phyloP scores from a whole-genome alignment of 1,140 invertebrate genomes.

The Acromyrmex charruanus region DNA sequence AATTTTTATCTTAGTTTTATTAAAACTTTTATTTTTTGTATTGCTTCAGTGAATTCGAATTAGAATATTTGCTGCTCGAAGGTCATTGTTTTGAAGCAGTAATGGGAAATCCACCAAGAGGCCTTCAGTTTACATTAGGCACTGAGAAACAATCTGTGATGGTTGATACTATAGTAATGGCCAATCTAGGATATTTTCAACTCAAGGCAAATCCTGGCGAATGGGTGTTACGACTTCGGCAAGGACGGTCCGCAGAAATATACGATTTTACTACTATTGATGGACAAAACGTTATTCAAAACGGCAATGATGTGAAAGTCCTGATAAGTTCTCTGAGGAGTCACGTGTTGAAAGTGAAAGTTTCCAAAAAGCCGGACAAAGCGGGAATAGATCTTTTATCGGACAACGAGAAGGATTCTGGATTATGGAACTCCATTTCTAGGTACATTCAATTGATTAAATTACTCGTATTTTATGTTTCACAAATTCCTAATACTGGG shows the following conservation, averaged over 20 bases:
- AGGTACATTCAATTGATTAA: constrained; percentile 87
- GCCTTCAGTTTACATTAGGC: constrained; percentile 98
- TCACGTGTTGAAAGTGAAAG: constrained; percentile 96
- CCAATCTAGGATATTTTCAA: constrained; percentile 99
- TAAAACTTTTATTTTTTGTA: constrained; percentile 28
- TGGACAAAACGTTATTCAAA: constrained; percentile 87
- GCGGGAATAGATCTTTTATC: constrained; percentile 93
- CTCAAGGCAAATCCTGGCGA: constrained; percentile 99
- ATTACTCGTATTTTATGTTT: background rate
- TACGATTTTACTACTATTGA: constrained; percentile 92
- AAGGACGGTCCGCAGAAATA: constrained; percentile 97
- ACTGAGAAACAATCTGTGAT: constrained; percentile 91
- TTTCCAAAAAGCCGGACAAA: constrained; percentile 96
- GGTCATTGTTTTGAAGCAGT: constrained; percentile 98
- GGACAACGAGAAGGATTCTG: constrained; percentile 91
- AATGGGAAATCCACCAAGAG: constrained; percentile 97
- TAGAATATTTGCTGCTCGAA: constrained; percentile 92
- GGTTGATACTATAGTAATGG: constrained; percentile 99
- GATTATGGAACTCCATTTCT: constrained; percentile 97
- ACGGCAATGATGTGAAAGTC: constrained; percentile 92
- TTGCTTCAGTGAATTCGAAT: constrained; percentile 90
- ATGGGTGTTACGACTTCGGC: constrained; percentile 95
- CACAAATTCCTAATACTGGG: constrained; percentile 9
- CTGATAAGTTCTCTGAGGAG: constrained; percentile 96
- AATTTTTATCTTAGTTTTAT: constrained; percentile 10